Conservation (phyloP, 2,888 invertebrate genomes). For the Lithophane leautieri region DNA sequence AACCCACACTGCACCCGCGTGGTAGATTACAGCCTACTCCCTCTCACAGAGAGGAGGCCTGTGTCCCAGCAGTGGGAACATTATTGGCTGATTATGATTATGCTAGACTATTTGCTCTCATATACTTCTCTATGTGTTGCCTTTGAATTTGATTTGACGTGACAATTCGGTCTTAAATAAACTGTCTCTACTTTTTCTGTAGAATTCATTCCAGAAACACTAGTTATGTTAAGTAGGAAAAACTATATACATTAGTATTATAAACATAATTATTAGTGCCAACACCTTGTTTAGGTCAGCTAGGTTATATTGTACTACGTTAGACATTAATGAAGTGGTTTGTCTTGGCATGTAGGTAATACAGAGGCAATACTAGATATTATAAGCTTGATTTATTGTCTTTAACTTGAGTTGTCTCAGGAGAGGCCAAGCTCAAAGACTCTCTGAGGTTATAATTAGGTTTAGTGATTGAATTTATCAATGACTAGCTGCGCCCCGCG, state of each 20-base stretch:
- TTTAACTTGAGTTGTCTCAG: background rate
- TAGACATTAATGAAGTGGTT: slow-evolving; percentile 25
- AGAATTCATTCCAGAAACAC: background rate
- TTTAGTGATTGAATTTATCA: too few species aligned
- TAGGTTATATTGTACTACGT: slow-evolving; percentile 3
- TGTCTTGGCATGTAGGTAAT: slow-evolving; percentile 20
- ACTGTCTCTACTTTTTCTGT: background rate
- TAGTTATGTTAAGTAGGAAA: background rate
- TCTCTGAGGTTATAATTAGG: too few species aligned
- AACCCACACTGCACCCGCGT: too few species aligned
- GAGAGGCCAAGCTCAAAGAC: background rate
- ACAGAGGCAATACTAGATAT: background rate
- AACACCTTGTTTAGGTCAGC: slow-evolving; percentile 6
- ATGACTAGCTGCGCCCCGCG: too few species aligned
- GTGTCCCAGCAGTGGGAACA: too few species aligned
- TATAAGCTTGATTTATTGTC: background rate
- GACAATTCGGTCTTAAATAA: background rate
- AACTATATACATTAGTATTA: background rate
- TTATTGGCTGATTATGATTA: too few species aligned
- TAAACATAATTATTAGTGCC: slow-evolving; percentile 8
- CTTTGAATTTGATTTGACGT: background rate
- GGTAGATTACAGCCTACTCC: too few species aligned
- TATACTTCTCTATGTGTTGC: background rate
- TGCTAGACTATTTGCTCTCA: too few species aligned
- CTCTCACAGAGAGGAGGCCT: too few species aligned